Percentiles rank a stretch among this genome's conserved stretches.
phyloP scores from a whole-genome alignment of 2,888 invertebrate genomes.

The Tubulanus polymorphus region DNA sequence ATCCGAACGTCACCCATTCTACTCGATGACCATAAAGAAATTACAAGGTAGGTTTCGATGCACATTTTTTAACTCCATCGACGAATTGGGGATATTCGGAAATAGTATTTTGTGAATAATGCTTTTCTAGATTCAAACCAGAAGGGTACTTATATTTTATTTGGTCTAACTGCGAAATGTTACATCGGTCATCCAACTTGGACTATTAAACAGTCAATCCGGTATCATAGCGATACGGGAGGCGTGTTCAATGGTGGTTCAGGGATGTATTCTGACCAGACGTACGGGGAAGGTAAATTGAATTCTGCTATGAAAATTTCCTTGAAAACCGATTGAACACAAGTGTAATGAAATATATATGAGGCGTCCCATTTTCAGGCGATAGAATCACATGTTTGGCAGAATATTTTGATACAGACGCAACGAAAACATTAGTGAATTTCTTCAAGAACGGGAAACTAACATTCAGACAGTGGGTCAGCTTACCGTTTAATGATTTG shows the following conservation, averaged over 20 bases:
- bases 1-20: not conserved
- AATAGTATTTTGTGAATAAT: too few relatives aligned
- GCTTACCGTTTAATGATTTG: constrained; percentile 16
- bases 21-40: not conserved
- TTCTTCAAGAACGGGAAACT: constrained; percentile 23
- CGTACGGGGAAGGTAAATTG: not conserved
- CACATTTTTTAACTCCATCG: too few relatives aligned
- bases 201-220: not conserved
- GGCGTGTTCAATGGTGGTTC: not conserved
- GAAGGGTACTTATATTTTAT: not conserved
- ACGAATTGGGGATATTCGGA: too few relatives aligned
- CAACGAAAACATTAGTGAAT: constrained; percentile 24
- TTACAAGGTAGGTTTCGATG: too few relatives aligned
- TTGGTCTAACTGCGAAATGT: not conserved
- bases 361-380: constrained; percentile 22
- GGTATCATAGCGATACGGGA: not conserved
- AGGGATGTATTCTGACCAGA: not conserved
- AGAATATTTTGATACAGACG: constrained; percentile 21
- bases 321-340: too few relatives aligned
- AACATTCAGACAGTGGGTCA: constrained; percentile 25
- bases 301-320: not conserved
- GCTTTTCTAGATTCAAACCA: too few relatives aligned
- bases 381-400: constrained; percentile 21
- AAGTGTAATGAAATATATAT: too few relatives aligned
- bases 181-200: not conserved